Evolutionary conservation across 2,888 invertebrate species (phyloP).

Genomic region (Eurytoma californica): DNA sequence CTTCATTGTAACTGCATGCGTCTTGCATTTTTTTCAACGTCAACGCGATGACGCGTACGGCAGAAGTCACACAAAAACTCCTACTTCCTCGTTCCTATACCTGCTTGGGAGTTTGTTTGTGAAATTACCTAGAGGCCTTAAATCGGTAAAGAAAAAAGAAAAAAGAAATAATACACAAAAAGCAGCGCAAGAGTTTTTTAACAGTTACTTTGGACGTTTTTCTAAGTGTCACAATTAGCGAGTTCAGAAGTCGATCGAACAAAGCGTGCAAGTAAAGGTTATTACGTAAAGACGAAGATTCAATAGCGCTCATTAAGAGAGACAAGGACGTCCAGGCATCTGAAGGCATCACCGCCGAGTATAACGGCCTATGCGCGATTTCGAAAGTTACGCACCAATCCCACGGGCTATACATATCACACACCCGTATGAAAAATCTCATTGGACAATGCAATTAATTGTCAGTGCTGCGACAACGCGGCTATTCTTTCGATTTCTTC

Average conservation of each 20-base stretch:
- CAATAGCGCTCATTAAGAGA: slow-evolving; percentile 13
- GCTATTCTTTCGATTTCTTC: too few relatives aligned
- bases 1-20: slow-evolving; percentile 27
- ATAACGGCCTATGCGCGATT: slow-evolving; percentile 14
- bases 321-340: slow-evolving; percentile 5
- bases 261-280: not conserved
- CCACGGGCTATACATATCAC: too few relatives aligned
- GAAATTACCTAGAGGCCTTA: too few relatives aligned
- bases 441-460: too few relatives aligned
- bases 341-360: slow-evolving; percentile 23
- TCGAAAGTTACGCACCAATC: not conserved
- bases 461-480: too few relatives aligned
- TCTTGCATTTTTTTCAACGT: not conserved
- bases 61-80: not conserved
- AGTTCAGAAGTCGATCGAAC: not conserved
- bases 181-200: too few relatives aligned
- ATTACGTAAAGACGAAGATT: slow-evolving; percentile 16
- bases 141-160: too few relatives aligned
- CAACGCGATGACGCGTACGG: not conserved
- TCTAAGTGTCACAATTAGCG: too few relatives aligned
- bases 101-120: too few relatives aligned
- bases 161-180: too few relatives aligned
- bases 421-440: too few relatives aligned
- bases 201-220: too few relatives aligned
- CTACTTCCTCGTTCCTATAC: not conserved